A percentile compares a stretch with the other conserved stretches of the same genome.
Evolutionary conservation across 2,113 vertebrate species (phyloP).

Genomic region (Leucopsar rothschildi): DNA sequence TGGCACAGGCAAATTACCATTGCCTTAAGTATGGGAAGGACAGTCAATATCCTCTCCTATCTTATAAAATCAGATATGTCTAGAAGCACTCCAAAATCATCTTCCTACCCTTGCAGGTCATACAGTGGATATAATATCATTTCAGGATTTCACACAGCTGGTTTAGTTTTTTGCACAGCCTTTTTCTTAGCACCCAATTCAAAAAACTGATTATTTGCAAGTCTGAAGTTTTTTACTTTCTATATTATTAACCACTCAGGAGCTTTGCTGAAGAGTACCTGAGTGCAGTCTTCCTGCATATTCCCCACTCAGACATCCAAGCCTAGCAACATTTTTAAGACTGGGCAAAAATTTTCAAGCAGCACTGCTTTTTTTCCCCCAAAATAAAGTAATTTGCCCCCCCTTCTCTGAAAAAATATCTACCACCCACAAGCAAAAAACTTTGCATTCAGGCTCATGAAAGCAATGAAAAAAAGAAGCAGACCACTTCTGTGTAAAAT

Average conservation of each 20-base stretch:
- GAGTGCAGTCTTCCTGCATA: neutral
- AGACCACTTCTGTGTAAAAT: neutral
- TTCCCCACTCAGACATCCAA: neutral
- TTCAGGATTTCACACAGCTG: neutral
- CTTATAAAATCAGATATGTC: neutral
- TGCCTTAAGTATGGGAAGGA: neutral
- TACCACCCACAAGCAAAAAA: neutral
- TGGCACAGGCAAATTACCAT: neutral
- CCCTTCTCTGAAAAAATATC: neutral
- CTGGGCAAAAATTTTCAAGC: neutral
- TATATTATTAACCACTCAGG: neutral
- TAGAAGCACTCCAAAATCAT: neutral
- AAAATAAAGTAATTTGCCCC: neutral
- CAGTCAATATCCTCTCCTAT: neutral
- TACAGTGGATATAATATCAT: neutral
- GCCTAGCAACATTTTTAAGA: neutral
- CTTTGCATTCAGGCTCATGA: neutral
- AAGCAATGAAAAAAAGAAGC: neutral
- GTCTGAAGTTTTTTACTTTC: neutral
- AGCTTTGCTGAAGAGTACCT: neutral
- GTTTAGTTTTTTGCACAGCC: neutral
- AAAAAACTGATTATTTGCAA: neutral
- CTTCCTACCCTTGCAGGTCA: neutral
- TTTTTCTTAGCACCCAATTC: neutral
- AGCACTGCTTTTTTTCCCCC: neutral